phyloP scores from a whole-genome alignment of 2,888 invertebrate species.

The Halictus quadricinctus region DNA sequence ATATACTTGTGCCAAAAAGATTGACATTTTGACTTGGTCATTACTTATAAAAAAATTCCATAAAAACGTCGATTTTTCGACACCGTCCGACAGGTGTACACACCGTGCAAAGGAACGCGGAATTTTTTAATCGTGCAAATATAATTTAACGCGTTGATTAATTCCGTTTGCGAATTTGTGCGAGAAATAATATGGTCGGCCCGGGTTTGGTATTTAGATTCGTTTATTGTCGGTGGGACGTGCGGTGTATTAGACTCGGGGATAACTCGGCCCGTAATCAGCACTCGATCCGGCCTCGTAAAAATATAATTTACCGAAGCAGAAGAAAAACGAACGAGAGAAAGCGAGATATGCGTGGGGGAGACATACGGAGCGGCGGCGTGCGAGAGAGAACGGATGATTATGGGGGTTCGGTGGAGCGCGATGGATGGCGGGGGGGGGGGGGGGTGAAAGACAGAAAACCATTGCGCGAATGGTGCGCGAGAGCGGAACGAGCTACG shows the following conservation, averaged over 20 bases:
- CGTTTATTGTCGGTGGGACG: not conserved
- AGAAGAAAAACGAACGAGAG: slow-evolving; percentile 11
- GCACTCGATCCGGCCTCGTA: slow-evolving; percentile 61
- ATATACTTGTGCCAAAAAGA: too few relatives aligned
- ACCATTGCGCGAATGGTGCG: slow-evolving; percentile 31
- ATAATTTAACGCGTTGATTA: not conserved
- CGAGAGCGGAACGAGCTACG: slow-evolving; percentile 34
- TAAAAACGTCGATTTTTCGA: too few relatives aligned
- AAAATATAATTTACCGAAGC: slow-evolving; percentile 69
- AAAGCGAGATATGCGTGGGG: not conserved
- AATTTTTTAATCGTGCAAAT: not conserved
- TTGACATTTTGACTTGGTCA: too few relatives aligned
- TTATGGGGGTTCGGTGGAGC: slow-evolving; percentile 40
- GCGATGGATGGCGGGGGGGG: slow-evolving; percentile 22
- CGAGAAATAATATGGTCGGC: slow-evolving; percentile 22
- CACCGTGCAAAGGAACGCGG: too few relatives aligned
- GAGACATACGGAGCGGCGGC: not conserved
- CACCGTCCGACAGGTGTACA: too few relatives aligned
- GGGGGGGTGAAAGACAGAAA: not conserved
- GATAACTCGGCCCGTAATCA: slow-evolving; percentile 66
- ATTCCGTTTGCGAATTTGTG: not conserved
- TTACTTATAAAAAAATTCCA: too few relatives aligned
- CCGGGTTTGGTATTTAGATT: slow-evolving; percentile 21
- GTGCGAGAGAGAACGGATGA: slow-evolving; percentile 41
- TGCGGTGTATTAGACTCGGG: slow-evolving; percentile 49